Base-by-base conservation (phyloP, 2,888 invertebrate genomes). In the Hirudinaria manillensis region DNA sequence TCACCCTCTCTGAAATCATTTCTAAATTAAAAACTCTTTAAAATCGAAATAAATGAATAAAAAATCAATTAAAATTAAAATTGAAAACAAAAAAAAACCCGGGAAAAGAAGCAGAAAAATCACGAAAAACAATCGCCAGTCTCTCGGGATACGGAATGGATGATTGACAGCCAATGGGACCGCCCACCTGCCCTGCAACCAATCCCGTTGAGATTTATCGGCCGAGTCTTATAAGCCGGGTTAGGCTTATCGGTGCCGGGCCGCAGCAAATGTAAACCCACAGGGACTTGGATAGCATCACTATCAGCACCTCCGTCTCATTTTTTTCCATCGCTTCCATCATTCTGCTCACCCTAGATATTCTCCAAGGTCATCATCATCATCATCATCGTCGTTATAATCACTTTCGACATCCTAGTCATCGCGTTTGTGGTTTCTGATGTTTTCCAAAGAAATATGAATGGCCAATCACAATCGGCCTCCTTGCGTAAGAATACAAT, bases 121-220 rank as follows among this genome's bases (percentile, higher is more conserved):
- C 24, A 29, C 61, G 61, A 61, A 61, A 61, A 61, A 61, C 61
- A 61, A 61, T 61, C 61, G 29, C 1, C 24, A 53, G 24, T 29
- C 29, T 61, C 19, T 19, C 10, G 61, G 61, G 29, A 61, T 16
- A 13, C 3, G 61, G 29, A 61, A 61, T 16, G 61, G 29, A 61
- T 61, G 61, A 61, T 61, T 29, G 61, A 61, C 61, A 61, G 61
- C 61, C 61, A 29, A 24, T 29, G 29, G 24, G 1, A 24, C 61
- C 61, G 61, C 61, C 61, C 61, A 61, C 61, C 61, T 61, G 29
- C 24, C 61, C 61, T 7, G 24, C 61, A 61, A 29, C 61, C 61
- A 61, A 61, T 61, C 61, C 61, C 61, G 61, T 61, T 61, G 61
- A 61, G 61, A 61, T 61, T 61, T 61, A 24, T 27, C 61, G 24